Base-by-base conservation (phyloP, 2,797 vertebrate genomes). In the Hydrolagus colliei region DNA sequence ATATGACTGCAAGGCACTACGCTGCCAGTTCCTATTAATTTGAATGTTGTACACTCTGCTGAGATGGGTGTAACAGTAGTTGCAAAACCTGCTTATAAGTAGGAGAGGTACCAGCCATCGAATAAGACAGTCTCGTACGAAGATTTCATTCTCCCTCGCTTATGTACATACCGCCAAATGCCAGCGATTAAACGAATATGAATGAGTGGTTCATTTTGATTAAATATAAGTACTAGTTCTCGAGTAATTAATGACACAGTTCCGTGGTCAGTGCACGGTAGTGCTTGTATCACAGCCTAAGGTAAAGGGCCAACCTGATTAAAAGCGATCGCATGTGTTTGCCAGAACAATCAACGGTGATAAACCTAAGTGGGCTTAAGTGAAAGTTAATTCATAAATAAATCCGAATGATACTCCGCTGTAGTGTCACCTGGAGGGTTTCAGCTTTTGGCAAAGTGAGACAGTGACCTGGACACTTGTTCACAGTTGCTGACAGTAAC, bases 301-400 rank as follows among this genome's bases (percentile, higher is more conserved):
- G 2, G 32, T 71, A 84, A 84, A 71, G 16, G 71, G 32, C 16
- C 79, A 68, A 84, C 4, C 79, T 82, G 27, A 82, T 82, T 82
- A 20, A 3, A 35, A 18, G 13, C 35, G 68, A 82, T 68, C 35
- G 79, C 41, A 82, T 67, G 10, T 67, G 27, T 76, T 41, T 84
- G 71, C 16, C 32, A 9, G 9, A 82, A 32, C 27, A 68, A 84
- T 84, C 68, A 84, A 84, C 16, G 10, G 9, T 35, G 32, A 84
- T 20, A 68, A 84, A 71, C 27, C 35, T 10, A 71, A 84, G 32
- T 35, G 71, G 35, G 32, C 68, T 41, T 52, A 35, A 68, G 79
- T 84, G 32, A 32, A 84, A 68, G 27, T 4, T 20, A 0, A 0
- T 71, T 84, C 32, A 41, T 84, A 32, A 84, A 41, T 84, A 32